Evolutionary conservation across 2,888 invertebrate genomes (phyloP).

Genomic region (Escarpia spicata): DNA sequence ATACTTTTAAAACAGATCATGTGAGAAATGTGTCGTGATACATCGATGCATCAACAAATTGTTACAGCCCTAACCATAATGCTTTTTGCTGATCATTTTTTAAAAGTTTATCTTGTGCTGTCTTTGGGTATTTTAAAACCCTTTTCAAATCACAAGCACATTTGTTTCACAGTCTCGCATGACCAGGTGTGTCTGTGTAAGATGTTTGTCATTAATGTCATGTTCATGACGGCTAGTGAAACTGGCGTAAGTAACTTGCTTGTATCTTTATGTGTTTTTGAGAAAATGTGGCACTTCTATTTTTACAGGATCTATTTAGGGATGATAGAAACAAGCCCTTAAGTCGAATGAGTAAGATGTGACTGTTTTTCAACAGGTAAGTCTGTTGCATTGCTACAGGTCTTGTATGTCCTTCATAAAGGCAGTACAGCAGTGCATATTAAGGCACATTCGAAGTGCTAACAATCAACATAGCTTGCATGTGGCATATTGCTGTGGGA

Average conservation of each 20-base stretch:
- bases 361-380: too few relatives aligned
- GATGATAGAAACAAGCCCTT: too few relatives aligned
- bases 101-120: not conserved
- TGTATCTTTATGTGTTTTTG: not conserved
- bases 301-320: constrained; percentile 8
- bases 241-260: not conserved
- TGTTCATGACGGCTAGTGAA: not conserved
- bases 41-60: too few relatives aligned
- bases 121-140: not conserved
- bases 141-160: not conserved
- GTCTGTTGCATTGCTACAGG: too few relatives aligned
- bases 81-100: not conserved
- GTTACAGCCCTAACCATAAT: not conserved
- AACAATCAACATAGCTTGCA: not conserved
- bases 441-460: not conserved
- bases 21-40: too few relatives aligned
- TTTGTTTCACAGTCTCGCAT: not conserved
- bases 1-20: too few relatives aligned
- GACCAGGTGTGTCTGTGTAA: not conserved
- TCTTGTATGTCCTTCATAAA: not conserved
- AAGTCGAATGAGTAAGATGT: too few relatives aligned
- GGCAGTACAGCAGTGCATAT: not conserved
- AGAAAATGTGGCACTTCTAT: not conserved
- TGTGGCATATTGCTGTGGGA: not conserved
- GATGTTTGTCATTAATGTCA: not conserved